Evolutionary conservation across 2,888 invertebrate species (phyloP), one percentile per base, ranked within the genome.

Genomic region (Drosophila ustulata): DNA sequence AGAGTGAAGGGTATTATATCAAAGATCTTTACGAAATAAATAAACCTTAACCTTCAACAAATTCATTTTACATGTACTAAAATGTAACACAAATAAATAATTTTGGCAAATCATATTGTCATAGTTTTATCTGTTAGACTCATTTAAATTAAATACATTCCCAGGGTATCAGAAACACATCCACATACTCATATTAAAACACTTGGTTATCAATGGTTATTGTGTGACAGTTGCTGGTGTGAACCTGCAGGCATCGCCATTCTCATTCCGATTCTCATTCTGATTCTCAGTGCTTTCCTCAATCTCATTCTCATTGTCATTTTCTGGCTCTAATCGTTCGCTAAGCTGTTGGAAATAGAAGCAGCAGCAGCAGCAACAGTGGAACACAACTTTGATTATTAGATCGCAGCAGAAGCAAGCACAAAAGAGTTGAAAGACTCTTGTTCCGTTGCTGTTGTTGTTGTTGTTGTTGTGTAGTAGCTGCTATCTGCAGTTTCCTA

Each of bases 321-420:
- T 64, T 47, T 52, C 56, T 25, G 43, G 61, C 69, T 75, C 77
- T 81, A 85, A 83, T 84, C 85, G 79, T 66, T 61, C 46, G 69
- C 73, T 82, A 84, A 80, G 82, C 83, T 81, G 79, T 49, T 67
- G 78, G 62, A 43, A 61, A 67, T 73, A 59, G 53, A 32, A 55
- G 45, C 57, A 62, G 65, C 57, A 62, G 66, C 57, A 62, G 66
- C 66, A 62, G 46, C n/a, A 58, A 34, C 62, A 71, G 65, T 52
- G 66, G 72, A 52, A 51, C 49, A 62, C 57, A 56, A 39, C 39
- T 73, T 73, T 78, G 75, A 78, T 78, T 78, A 78, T 78, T 78
- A 78, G 76, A 78, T 75, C 66, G 75, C 52, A 57, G 41, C 13
- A 28, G 23, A 52, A 52, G 46, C 34, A 37, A 66, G 68, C 59